Evolutionary conservation across 2,113 vertebrate species (phyloP).

Genomic region (Paralichthys olivaceus): DNA sequence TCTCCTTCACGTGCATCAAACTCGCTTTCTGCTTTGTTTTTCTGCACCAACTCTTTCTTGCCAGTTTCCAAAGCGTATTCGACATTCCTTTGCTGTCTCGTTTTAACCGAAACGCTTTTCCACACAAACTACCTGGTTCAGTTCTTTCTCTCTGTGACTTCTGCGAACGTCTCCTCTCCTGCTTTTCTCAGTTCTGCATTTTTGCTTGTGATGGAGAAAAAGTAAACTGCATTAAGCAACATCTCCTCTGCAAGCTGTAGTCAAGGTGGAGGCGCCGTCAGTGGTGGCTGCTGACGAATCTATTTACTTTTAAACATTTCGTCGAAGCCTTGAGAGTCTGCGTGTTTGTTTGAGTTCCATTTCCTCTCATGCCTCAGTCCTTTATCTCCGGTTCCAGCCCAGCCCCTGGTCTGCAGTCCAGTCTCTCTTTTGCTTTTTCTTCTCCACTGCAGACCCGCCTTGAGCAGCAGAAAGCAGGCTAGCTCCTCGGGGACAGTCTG

Average conservation of each 20-base stretch:
- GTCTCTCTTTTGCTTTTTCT: constrained; percentile 49
- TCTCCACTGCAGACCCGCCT: constrained; percentile 58
- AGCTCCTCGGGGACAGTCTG: constrained; percentile 73
- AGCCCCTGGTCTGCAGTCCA: constrained; percentile 47
- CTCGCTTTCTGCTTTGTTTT: constrained; percentile 13
- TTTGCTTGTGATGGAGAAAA: constrained; percentile 26
- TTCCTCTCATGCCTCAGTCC: constrained; percentile 24
- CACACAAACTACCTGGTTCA: not conserved
- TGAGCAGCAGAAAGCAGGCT: constrained; percentile 75
- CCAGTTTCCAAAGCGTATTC: constrained; percentile 6
- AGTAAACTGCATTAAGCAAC: not conserved
- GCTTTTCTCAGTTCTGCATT: constrained; percentile 4
- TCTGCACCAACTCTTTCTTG: not conserved
- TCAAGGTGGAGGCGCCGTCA: constrained; percentile 3
- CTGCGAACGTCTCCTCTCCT: not conserved
- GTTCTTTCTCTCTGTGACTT: constrained; percentile 20
- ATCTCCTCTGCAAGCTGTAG: not conserved
- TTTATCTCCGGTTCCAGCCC: constrained; percentile 18
- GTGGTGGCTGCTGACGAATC: not conserved
- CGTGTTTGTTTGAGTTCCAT: constrained; percentile 5
- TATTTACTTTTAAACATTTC: constrained; percentile 13
- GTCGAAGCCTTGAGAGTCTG: not conserved
- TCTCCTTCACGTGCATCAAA: constrained; percentile 41
- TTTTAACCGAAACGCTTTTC: not conserved
- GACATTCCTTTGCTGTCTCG: constrained; percentile 1